Base-by-base conservation (phyloP, 92 coral and sea anemone species). In the Anthopleura xanthogrammica region DNA sequence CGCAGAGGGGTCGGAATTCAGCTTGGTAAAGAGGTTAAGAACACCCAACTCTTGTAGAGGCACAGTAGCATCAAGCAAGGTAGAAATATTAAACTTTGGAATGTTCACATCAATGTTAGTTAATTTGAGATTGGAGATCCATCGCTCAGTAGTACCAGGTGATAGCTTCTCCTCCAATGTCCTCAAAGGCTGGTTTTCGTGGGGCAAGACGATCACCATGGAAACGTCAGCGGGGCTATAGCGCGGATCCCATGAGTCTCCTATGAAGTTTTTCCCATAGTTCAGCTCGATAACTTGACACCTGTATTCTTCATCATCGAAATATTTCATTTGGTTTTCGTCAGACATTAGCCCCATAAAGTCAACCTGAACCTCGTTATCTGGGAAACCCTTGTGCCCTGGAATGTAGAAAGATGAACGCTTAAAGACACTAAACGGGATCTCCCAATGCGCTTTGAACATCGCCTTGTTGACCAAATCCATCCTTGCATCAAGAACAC, bases 311-410 rank as follows among this genome's bases (percentile, higher is more conserved):
- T 46, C 43, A 77, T 84, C 87, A 52, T 84, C 42, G n/a, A 60
- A 84, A 36, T 84, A 84, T 11, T 84, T 84, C 16, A 58, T n/a
- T 40, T 76, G 52, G 73, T 84, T 24, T 77, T 84, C 87, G 82
- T 84, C 87, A 43, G 80, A 62, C 60, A 84, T 84, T 39, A 84
- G 77, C 48, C 87, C 82, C 77, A 84, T 77, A 57, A 75, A 76
- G 6, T 41, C 24, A 9, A 74, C 82, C 56, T 84, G 75, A 39
- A 84, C 76, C 10, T 12, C 41, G 66, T 77, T 76, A 77, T 58
- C 80, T 76, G 55, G 65, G 9, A 24, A 14, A 29, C 75, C 74
- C 41, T 46, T 40, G 2, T 76, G 68, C 10, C 68, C 66, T 29
- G 65, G 76, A 64, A 84, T n/a, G 75, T 7, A n/a, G 70, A 84